Conservation (phyloP, 2,888 invertebrate species). For the Poecilus cupreus region DNA sequence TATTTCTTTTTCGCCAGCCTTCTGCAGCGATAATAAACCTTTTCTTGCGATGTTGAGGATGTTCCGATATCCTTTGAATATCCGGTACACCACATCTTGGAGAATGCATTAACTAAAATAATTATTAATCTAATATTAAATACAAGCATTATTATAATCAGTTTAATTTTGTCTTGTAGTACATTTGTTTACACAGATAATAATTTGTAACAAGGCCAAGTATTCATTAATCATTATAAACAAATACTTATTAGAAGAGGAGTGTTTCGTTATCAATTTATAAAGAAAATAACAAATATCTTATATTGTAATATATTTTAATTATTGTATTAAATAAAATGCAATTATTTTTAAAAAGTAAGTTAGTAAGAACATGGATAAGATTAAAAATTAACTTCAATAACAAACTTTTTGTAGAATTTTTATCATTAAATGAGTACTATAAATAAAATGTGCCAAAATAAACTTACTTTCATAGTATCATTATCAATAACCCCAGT, state of each 20-base stretch:
- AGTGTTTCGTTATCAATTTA: not conserved
- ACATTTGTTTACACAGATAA: constrained; percentile 24
- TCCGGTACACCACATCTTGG: constrained; percentile 85
- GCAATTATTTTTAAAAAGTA: constrained; percentile 22
- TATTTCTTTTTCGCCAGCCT: constrained; percentile 81
- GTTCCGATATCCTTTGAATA: constrained; percentile 70
- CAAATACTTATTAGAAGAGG: not conserved
- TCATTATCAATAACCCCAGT: constrained; percentile 81
- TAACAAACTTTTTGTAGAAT: not conserved
- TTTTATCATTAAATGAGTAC: constrained; percentile 9
- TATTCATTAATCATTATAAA: constrained; percentile 6
- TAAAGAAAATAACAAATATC: constrained; percentile 9
- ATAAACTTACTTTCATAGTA: constrained; percentile 76
- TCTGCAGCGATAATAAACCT: constrained; percentile 78
- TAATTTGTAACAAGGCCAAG: constrained; percentile 22
- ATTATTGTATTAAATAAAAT: not conserved
- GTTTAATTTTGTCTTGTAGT: not conserved
- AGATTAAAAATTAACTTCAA: constrained; percentile 22
- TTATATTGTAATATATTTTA: not conserved
- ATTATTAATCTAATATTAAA: not conserved
- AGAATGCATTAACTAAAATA: constrained; percentile 77
- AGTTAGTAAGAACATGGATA: not conserved
- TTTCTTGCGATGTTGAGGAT: constrained; percentile 70
- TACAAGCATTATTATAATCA: not conserved
- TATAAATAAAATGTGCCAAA: constrained; percentile 1